Percentiles rank a stretch among this genome's conserved stretches.
Evolutionary conservation across 2,888 invertebrate genomes (phyloP).

Genomic region (Resseliella maxima): DNA sequence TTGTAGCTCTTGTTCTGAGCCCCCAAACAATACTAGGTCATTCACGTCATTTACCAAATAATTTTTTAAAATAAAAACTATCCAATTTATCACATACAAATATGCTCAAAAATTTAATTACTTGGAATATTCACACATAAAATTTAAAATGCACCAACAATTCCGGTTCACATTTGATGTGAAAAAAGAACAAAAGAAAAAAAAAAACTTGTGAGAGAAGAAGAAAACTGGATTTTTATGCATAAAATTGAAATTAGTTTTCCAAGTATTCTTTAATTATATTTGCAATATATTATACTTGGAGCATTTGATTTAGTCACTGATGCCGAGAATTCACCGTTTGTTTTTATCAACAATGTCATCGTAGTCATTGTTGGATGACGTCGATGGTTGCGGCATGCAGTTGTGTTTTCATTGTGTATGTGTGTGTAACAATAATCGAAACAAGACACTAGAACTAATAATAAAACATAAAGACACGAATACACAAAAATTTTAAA

Average conservation of each 20-base stretch:
- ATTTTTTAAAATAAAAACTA: too few relatives aligned
- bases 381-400: too few relatives aligned
- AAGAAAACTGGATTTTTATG: slow-evolving; percentile 49
- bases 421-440: not conserved
- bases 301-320: not conserved
- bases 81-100: too few relatives aligned
- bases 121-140: too few relatives aligned
- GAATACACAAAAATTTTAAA: not conserved
- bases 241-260: slow-evolving; percentile 34
- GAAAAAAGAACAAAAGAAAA: not conserved
- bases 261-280: slow-evolving; percentile 2
- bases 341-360: slow-evolving; percentile 5
- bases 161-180: not conserved
- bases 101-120: too few relatives aligned
- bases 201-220: not conserved
- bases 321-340: not conserved
- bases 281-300: not conserved
- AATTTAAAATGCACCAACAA: not conserved
- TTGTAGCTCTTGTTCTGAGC: too few relatives aligned
- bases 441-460: not conserved
- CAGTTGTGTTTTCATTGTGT: too few relatives aligned
- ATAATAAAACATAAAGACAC: not conserved
- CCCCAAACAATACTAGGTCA: too few relatives aligned
- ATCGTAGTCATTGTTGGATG: too few relatives aligned
- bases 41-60: too few relatives aligned